These are phyloP conservation scores for Yponomeuta evonymella DNA, from an alignment of 2,888 invertebrate species.

Conservation along the genomic window DNA sequence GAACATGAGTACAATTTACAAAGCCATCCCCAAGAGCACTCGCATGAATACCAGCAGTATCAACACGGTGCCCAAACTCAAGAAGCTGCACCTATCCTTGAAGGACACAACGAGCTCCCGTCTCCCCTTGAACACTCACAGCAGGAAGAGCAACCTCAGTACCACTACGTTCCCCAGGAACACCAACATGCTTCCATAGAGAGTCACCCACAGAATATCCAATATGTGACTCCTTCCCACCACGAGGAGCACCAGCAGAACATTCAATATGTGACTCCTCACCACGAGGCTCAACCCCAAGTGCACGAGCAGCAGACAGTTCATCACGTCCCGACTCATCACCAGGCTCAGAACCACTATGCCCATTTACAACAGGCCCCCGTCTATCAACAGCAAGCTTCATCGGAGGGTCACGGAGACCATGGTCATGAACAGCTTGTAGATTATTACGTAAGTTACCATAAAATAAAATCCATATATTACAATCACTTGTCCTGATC, in stretches of 20 bases:
- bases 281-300: slow-evolving; percentile 19
- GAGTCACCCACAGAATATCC: slow-evolving; percentile 24
- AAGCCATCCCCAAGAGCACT: slow-evolving; percentile 37
- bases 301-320: slow-evolving; percentile 15
- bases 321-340: slow-evolving; percentile 17
- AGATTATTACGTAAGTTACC: slow-evolving; percentile 65
- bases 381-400: slow-evolving; percentile 22
- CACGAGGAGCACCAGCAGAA: slow-evolving; percentile 23
- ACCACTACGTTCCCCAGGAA: slow-evolving; percentile 11
- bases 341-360: slow-evolving; percentile 15
- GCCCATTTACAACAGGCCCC: slow-evolving; percentile 17
- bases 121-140: background rate
- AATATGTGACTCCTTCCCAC: slow-evolving; percentile 26
- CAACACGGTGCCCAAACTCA: background rate
- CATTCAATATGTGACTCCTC: slow-evolving; percentile 27
- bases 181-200: slow-evolving; percentile 21
- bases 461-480: too few species aligned
- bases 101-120: background rate
- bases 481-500: too few species aligned
- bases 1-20: slow-evolving; percentile 45
- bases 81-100: background rate
- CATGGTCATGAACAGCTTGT: slow-evolving; percentile 32
- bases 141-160: background rate
- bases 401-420: slow-evolving; percentile 2
- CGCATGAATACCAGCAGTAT: background rate